Percentiles rank a stretch among this genome's conserved stretches.
phyloP scores from a whole-genome alignment of 1,140 invertebrate species.

The Pseudomyrmex gracilis region DNA sequence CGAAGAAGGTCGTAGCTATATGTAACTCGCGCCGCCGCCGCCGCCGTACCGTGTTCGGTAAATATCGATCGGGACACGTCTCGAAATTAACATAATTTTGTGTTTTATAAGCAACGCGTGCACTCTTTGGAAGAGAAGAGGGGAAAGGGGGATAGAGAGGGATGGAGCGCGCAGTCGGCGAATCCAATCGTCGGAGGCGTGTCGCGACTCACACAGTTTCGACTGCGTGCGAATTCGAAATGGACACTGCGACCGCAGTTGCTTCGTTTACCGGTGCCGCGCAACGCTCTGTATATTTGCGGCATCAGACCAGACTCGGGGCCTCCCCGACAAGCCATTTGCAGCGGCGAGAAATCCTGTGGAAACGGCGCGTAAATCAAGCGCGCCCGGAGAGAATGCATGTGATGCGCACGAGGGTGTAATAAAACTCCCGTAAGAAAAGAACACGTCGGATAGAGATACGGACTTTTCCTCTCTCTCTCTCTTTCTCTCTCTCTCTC shows the following conservation, averaged over 20 bases:
- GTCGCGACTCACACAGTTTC: constrained; percentile 23
- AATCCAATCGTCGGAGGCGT: constrained; percentile 34
- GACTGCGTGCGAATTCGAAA: constrained; percentile 18
- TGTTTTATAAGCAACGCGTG: constrained; percentile 75
- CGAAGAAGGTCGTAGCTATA: constrained; percentile 30
- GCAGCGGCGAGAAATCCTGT: constrained; percentile 21
- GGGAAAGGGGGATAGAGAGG: not conserved
- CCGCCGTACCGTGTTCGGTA: constrained; percentile 29
- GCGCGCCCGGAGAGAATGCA: constrained; percentile 23
- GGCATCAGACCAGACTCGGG: not conserved
- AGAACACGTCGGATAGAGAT: constrained; percentile 31
- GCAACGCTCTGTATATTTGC: constrained; percentile 1
- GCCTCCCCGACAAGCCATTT: constrained; percentile 43
- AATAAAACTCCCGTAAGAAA: constrained; percentile 53
- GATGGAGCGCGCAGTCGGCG: not conserved
- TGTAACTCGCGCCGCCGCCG: too few relatives aligned
- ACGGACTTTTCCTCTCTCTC: not conserved
- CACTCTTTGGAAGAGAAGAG: not conserved
- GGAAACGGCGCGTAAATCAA: constrained; percentile 52
- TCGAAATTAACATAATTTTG: constrained; percentile 79
- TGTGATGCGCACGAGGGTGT: constrained; percentile 46
- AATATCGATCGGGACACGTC: not conserved
- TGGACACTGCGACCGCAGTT: constrained; percentile 20
- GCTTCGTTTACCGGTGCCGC: constrained; percentile 14
- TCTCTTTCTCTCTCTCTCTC: too few relatives aligned